Evolutionary conservation across 37 sponge, comb jelly and placozoan genomes (phyloP).

Genomic region (Cliona cf. orientalis): DNA sequence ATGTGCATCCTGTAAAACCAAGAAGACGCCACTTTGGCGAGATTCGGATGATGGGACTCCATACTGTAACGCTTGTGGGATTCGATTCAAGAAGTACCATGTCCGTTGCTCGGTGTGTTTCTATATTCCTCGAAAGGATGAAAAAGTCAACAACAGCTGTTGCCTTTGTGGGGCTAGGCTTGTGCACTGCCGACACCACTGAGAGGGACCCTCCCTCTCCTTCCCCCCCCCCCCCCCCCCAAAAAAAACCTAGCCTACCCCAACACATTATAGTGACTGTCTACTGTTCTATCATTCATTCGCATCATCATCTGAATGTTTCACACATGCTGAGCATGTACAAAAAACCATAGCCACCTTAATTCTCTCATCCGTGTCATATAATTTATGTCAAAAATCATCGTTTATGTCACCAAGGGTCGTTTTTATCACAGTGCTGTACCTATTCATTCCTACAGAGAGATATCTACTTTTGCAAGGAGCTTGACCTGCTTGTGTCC

Average conservation of each 20-base stretch:
- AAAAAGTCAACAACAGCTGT: slow-evolving; percentile 36
- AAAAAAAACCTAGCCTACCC: neutral
- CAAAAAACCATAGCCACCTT: neutral
- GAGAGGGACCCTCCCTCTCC: neutral
- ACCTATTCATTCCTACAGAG: slow-evolving; percentile 34
- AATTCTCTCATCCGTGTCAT: neutral
- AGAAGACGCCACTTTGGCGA: slow-evolving; percentile 86
- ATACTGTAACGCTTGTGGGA: slow-evolving; percentile 89
- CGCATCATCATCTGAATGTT: neutral
- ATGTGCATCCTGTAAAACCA: slow-evolving; percentile 83
- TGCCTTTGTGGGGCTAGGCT: slow-evolving; percentile 48
- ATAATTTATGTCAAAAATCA: neutral
- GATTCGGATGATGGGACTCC: slow-evolving; percentile 88
- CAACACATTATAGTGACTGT: neutral
- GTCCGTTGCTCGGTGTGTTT: slow-evolving; percentile 59
- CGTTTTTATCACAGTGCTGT: neutral
- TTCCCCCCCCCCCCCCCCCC: neutral
- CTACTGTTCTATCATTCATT: neutral
- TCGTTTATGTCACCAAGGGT: neutral
- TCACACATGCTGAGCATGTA: neutral
- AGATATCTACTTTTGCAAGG: slow-evolving; percentile 60
- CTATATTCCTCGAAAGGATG: slow-evolving; percentile 85
- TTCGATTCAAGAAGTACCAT: slow-evolving; percentile 79
- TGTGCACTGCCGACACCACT: slow-evolving; percentile 43
- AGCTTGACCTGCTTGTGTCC: slow-evolving; percentile 56